phyloP scores from a whole-genome alignment of 2,797 vertebrate genomes.

The Chiloscyllium punctatum region DNA sequence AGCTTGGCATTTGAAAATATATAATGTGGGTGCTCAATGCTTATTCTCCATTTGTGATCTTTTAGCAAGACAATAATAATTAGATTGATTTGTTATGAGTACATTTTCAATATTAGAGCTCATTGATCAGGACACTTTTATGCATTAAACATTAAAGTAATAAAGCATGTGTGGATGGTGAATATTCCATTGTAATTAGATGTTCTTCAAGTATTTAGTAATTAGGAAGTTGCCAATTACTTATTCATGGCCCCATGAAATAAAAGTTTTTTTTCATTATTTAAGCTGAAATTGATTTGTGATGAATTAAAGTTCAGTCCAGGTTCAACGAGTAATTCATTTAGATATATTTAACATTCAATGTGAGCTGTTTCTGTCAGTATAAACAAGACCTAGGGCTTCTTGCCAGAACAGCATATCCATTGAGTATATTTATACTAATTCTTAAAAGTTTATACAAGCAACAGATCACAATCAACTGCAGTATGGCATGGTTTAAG shows the following conservation, averaged over 20 bases:
- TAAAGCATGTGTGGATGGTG: neutral
- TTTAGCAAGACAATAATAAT: neutral
- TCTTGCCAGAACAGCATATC: neutral
- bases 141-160: neutral
- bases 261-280: neutral
- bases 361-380: neutral
- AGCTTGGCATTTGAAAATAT: neutral
- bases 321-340: neutral
- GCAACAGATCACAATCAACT: neutral
- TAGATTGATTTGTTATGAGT: neutral
- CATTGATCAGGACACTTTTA: neutral
- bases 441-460: neutral
- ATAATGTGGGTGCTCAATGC: neutral
- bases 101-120: neutral
- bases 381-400: neutral
- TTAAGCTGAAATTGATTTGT: neutral
- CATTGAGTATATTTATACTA: constrained; percentile 16
- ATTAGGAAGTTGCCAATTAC: neutral
- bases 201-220: neutral
- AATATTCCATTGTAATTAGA: neutral
- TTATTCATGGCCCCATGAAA: neutral
- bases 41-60: neutral
- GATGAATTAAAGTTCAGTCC: neutral
- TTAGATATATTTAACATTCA: neutral
- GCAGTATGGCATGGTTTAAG: neutral